phyloP scores from a whole-genome alignment of 2,888 invertebrate genomes.

The Itoplectis maculator region DNA sequence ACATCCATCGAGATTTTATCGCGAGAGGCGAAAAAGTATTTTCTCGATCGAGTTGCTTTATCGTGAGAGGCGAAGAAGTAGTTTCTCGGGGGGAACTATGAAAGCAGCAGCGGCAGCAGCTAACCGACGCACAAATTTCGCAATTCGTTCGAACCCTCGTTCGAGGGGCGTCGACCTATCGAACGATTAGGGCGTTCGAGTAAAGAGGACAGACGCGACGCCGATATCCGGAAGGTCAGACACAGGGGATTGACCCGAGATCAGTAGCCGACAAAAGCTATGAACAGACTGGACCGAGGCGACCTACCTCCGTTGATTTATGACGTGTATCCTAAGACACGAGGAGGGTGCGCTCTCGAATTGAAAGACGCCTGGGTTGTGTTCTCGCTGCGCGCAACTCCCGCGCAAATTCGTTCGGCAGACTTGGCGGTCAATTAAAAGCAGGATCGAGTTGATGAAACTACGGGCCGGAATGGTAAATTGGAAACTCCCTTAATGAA shows the following conservation, averaged over 20 bases:
- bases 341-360: constrained; percentile 24
- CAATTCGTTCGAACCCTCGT: constrained; percentile 53
- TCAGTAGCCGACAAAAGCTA: constrained; percentile 47
- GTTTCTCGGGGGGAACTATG: not conserved
- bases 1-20: too few relatives aligned
- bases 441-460: constrained; percentile 28
- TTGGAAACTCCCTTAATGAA: constrained; percentile 13
- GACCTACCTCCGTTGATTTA: constrained; percentile 60
- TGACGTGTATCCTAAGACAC: constrained; percentile 38
- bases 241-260: constrained; percentile 51
- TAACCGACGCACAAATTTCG: constrained; percentile 56
- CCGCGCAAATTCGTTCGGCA: constrained; percentile 17
- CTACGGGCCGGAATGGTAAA: constrained; percentile 46
- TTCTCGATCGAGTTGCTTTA: not conserved
- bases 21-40: too few relatives aligned
- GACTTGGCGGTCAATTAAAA: constrained; percentile 42
- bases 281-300: too few relatives aligned
- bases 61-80: not conserved
- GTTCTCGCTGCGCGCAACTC: not conserved
- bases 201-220: constrained; percentile 41
- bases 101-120: constrained; percentile 10
- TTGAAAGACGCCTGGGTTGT: constrained; percentile 50
- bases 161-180: constrained; percentile 19
- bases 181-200: constrained; percentile 57
- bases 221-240: constrained; percentile 59